Evolutionary conservation across 2,113 vertebrate genomes (phyloP), one percentile per base, ranked within the genome.

Genomic region (Protobothrops flavoviridis): DNA sequence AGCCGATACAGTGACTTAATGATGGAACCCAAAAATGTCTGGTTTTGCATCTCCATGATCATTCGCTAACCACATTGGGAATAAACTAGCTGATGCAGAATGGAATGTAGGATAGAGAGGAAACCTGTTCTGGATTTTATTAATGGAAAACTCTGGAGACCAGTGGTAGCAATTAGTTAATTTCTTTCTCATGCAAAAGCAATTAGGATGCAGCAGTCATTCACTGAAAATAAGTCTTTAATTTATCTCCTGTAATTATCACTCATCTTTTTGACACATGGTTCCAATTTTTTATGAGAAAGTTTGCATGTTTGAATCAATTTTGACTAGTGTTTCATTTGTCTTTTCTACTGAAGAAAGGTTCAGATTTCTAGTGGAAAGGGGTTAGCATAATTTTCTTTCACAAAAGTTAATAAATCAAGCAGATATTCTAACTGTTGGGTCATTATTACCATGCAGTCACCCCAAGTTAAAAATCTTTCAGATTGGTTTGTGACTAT

Each of bases 181-280:
- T 96, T 57, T 92, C 74, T 97, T 95, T 94, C 95, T 95, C 96
- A 96, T 97, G 96, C 95, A 97, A 97, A 97, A 98, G 96, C 96
- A 97, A 96, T 97, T 97, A 95, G 95, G 97, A 95, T 94, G 93
- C 92, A 95, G 90, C 92, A 94, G 90, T 96, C 97, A 97, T 97
- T 97, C 97, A 96, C 94, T 97, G 96, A 97, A 97, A 97, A 96
- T 94, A 97, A 97, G 97, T 97, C 96, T 95, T 97, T 96, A 97
- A 97, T 98, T 98, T 98, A 97, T 98, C 97, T 97, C 96, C 96
- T 97, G 97, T 98, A 98, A 98, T 98, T 98, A 97, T 98, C 97
- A 97, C 96, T 97, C 96, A 95, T 97, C 96, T 97, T 97, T 96
- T 94, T 95, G 97, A 97, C 98, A 98, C 98, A 97, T 98, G 98